Conservation (phyloP, 53 echinoderm and acorn worm genomes). For the Echinometra lucunter region DNA sequence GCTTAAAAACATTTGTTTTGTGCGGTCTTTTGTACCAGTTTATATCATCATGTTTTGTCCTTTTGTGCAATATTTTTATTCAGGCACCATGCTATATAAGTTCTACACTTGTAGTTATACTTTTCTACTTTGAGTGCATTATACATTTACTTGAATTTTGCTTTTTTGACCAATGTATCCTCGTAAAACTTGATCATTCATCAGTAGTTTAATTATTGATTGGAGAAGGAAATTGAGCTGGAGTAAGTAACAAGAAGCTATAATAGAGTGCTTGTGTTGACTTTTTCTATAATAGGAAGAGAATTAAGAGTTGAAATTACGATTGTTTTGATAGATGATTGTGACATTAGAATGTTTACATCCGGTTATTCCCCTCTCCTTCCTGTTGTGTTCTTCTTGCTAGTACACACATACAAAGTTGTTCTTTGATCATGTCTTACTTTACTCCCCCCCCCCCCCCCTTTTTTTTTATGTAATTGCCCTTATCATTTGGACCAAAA, state of each 20-base stretch:
- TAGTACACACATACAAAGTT: no score
- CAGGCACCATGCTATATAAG: background rate
- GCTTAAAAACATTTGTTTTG: background rate
- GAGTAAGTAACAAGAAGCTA: background rate
- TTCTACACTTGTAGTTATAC: background rate
- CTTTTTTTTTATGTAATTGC: background rate
- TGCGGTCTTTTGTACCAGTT: background rate
- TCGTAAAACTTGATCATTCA: background rate
- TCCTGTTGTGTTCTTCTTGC: background rate
- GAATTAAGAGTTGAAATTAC: background rate
- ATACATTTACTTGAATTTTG: background rate
- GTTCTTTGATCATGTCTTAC: no score
- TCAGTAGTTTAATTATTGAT: no score
- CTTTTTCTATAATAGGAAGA: background rate
- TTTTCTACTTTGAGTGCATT: background rate
- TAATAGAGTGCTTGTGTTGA: background rate
- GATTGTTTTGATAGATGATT: background rate
- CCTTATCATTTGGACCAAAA: background rate
- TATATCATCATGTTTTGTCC: background rate
- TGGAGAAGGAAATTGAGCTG: background rate
- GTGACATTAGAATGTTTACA: background rate
- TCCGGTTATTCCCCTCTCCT: background rate
- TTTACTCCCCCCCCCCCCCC: background rate
- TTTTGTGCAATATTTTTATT: constrained; percentile 30
- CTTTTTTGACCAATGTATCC: background rate